A percentile compares a stretch with the other conserved stretches of the same genome.
Evolutionary conservation across 2,888 invertebrate genomes (phyloP).

Genomic region (Linnaemya tessellans): DNA sequence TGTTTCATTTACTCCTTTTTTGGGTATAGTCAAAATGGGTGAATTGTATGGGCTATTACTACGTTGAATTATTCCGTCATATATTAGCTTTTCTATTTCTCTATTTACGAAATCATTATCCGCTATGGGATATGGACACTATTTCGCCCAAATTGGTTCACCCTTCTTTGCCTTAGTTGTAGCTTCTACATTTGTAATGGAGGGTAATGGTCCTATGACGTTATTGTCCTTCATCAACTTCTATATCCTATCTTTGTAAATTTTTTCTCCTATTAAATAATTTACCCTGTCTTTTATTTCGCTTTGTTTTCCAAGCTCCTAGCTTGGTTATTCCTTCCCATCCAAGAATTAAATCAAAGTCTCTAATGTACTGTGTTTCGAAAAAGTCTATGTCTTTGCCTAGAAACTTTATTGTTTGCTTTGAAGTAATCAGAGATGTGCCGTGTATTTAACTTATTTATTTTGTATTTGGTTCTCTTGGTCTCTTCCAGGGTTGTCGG

Average conservation of each 20-base stretch:
- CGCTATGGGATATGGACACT: not conserved
- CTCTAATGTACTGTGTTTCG: slow-evolving; percentile 5
- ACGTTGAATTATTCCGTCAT: not conserved
- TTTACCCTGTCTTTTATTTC: not conserved
- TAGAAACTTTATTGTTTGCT: not conserved
- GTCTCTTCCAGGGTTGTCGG: not conserved
- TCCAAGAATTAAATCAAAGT: slow-evolving; percentile 10
- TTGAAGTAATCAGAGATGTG: not conserved
- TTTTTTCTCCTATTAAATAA: not conserved
- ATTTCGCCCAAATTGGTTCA: not conserved
- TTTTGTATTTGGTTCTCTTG: not conserved
- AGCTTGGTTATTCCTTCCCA: slow-evolving; percentile 3
- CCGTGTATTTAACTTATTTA: not conserved
- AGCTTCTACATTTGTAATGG: not conserved
- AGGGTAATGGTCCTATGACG: slow-evolving; percentile 5
- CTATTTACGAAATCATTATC: not conserved
- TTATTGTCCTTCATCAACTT: too few relatives aligned
- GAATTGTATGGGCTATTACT: too few relatives aligned
- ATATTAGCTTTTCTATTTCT: too few relatives aligned
- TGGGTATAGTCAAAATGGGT: too few relatives aligned
- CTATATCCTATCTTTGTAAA: not conserved
- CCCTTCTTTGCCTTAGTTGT: too few relatives aligned
- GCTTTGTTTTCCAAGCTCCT: not conserved
- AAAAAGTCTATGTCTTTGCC: not conserved
- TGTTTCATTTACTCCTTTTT: too few relatives aligned